Evolutionary conservation across 2,113 vertebrate genomes (phyloP).

Genomic region (Hippoglossus stenolepis): DNA sequence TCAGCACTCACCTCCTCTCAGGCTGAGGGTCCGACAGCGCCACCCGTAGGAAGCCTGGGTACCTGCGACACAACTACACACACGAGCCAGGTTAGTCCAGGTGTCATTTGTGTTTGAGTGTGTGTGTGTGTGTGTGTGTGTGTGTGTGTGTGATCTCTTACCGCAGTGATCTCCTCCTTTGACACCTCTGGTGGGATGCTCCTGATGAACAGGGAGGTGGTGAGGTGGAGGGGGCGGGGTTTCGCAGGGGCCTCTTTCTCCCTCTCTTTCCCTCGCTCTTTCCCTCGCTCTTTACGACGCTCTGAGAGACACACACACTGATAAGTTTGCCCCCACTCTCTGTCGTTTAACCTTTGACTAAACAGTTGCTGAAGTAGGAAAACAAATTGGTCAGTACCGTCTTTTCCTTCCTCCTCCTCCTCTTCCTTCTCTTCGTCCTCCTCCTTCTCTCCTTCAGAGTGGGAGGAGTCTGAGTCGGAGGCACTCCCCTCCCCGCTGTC

Average conservation of each 20-base stretch:
- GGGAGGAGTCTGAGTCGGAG: slow-evolving; percentile 83
- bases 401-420: slow-evolving; percentile 36
- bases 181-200: slow-evolving; percentile 91
- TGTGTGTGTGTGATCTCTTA: slow-evolving; percentile 67
- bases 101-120: slow-evolving; percentile 9
- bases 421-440: slow-evolving; percentile 74
- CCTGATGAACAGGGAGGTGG: slow-evolving; percentile 91
- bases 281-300: slow-evolving; percentile 66
- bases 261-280: slow-evolving; percentile 71
- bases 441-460: slow-evolving; percentile 72
- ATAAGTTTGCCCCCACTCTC: too few species aligned
- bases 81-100: not conserved
- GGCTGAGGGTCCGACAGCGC: slow-evolving; percentile 91
- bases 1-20: slow-evolving; percentile 84
- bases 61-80: slow-evolving; percentile 88
- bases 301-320: slow-evolving; percentile 43
- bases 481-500: slow-evolving; percentile 79
- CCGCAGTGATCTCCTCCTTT: slow-evolving; percentile 89
- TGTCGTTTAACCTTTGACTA: not conserved
- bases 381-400: slow-evolving; percentile 7
- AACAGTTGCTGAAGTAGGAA: not conserved
- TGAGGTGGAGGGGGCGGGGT: slow-evolving; percentile 91
- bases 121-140: slow-evolving; percentile 9
- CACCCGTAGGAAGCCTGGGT: slow-evolving; percentile 91
- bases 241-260: slow-evolving; percentile 79